phyloP scores from a whole-genome alignment of 2,888 invertebrate species.

The Laspeyria flexula region DNA sequence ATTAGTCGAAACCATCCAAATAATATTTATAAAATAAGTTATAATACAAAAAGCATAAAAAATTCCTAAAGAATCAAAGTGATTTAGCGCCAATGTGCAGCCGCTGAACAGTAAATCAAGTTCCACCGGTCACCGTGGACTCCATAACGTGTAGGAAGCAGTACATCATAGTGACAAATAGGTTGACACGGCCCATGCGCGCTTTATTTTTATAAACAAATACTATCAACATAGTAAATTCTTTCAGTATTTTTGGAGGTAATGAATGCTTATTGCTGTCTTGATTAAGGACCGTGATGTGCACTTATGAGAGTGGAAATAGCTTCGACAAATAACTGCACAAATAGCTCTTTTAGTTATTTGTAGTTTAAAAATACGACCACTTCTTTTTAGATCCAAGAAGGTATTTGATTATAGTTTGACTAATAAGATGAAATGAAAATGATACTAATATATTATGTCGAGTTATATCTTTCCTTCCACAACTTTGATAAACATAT shows the following conservation, averaged over 20 bases:
- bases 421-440: too few species aligned
- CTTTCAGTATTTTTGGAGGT: slow-evolving; percentile 31
- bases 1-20: slow-evolving; percentile 10
- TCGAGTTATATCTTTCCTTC: too few species aligned
- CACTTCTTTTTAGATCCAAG: too few species aligned
- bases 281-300: slow-evolving; percentile 31
- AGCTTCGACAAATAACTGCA: slow-evolving; percentile 11
- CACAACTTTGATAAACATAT: too few species aligned
- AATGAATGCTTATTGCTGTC: slow-evolving; percentile 39
- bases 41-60: slow-evolving; percentile 9
- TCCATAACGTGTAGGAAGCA: slow-evolving; percentile 53
- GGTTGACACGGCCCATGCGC: slow-evolving; percentile 48
- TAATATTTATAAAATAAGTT: slow-evolving; percentile 11
- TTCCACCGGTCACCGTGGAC: slow-evolving; percentile 45
- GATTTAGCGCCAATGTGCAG: slow-evolving; percentile 44
- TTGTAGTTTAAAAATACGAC: too few species aligned
- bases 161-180: slow-evolving; percentile 60
- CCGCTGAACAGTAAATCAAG: slow-evolving; percentile 47
- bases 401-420: too few species aligned
- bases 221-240: slow-evolving; percentile 43
- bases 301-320: slow-evolving; percentile 22
- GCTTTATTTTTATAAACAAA: slow-evolving; percentile 55
- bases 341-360: too few species aligned
- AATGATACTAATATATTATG: too few species aligned
- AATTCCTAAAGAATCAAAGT: slow-evolving; percentile 30